Conservation (phyloP, 2,113 vertebrate genomes). For the Gracilinanus agilis region DNA sequence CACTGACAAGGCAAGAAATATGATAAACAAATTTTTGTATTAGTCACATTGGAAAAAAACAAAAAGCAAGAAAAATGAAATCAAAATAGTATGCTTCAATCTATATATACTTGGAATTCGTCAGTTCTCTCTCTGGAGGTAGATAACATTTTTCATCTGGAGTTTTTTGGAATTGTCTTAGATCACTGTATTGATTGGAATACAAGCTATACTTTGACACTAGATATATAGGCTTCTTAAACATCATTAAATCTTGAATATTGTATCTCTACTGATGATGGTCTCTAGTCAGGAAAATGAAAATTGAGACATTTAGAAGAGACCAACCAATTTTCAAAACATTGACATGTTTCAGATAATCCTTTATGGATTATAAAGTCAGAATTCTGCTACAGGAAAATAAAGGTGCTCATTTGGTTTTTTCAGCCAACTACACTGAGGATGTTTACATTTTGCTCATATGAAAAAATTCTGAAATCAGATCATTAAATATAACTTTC, state of each 20-base stretch:
- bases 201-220: neutral
- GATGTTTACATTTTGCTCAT: neutral
- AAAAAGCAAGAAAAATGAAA: neutral
- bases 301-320: neutral
- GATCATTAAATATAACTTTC: neutral
- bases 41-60: neutral
- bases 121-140: neutral
- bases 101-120: neutral
- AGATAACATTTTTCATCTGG: neutral
- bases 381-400: neutral
- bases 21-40: neutral
- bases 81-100: neutral
- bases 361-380: neutral
- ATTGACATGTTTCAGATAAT: neutral
- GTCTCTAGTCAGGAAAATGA: neutral
- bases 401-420: neutral
- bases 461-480: neutral
- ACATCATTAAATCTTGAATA: neutral
- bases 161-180: neutral
- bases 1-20: neutral
- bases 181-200: neutral
- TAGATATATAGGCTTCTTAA: neutral
- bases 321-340: neutral
- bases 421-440: neutral
- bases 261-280: neutral